Evolutionary conservation across 2,113 vertebrate genomes (phyloP), one percentile per base, ranked within the genome.

Genomic region (Daubentonia madagascariensis): DNA sequence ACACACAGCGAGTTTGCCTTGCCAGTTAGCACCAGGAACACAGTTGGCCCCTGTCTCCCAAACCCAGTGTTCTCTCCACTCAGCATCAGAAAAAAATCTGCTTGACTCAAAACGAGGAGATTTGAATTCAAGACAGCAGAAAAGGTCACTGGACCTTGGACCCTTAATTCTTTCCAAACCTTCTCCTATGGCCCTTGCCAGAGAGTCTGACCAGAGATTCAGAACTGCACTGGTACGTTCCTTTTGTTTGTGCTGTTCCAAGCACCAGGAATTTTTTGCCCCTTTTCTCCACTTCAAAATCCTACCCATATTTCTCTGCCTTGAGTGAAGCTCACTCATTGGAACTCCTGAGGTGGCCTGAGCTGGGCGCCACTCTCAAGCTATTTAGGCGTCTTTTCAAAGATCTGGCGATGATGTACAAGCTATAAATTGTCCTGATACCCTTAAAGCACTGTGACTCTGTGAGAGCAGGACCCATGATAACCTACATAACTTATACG

Each of bases 141-240:
- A 75, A 50, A 61, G 78, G 35, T 45, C 87, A 6, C 3, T 30
- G 11, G 50, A 30, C 32, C 3, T 3, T 3, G 6, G 48, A 18
- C 30, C 57, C 22, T 0, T 23, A n/a, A 35, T 16, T 37, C 50
- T 16, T 75, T 22, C 54, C 9, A 0, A 4, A 3, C n/a, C 35
- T 48, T 16, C 28, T 57, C 50, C 20, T 32, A 0, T 0, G 0
- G 1, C 65, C 5, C 25, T 17, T 3, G 7, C 30, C 2, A 14
- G 0, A 1, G 8, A 18, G 17, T 1, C 20, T 10, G 35, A 4
- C 1, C 14, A 2, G 37, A 52, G 85, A 32, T 22, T 67, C 28
- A 16, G 13, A 65, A n/a, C 35, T 22, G 37, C 52, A 22, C 14
- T 1, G 12, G 18, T 0, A 16, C 40, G n/a, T 14, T 13, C 40